phyloP scores from a whole-genome alignment of 2,888 invertebrate genomes.

The Myopa testacea region DNA sequence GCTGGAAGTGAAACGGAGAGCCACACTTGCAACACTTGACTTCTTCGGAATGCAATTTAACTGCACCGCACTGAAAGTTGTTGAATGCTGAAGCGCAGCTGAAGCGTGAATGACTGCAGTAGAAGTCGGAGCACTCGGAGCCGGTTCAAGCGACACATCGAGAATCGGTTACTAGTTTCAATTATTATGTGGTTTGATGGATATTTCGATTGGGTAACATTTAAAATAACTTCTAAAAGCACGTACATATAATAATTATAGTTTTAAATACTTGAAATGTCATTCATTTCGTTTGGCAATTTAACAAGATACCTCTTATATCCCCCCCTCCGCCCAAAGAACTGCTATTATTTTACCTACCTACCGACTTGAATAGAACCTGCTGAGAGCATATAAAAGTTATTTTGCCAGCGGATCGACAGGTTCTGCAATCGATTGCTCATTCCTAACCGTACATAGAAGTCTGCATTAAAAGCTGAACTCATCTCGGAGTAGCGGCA shows the following conservation, averaged over 20 bases:
- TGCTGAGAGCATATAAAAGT: too few relatives aligned
- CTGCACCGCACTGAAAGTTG: background rate
- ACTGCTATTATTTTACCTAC: too few relatives aligned
- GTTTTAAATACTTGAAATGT: too few relatives aligned
- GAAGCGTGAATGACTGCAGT: slow-evolving; percentile 10
- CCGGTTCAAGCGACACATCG: background rate
- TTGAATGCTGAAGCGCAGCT: slow-evolving; percentile 2
- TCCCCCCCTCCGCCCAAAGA: too few relatives aligned
- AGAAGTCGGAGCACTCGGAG: background rate
- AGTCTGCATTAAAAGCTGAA: background rate
- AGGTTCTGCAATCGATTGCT: background rate
- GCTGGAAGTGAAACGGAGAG: background rate
- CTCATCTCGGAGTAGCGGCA: background rate
- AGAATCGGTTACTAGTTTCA: background rate
- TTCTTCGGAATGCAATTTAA: slow-evolving; percentile 9
- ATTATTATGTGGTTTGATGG: too few relatives aligned
- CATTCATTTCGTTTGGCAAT: too few relatives aligned
- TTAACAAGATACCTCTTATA: too few relatives aligned
- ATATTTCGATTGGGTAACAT: too few relatives aligned
- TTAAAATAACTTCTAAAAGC: too few relatives aligned
- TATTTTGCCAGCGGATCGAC: background rate
- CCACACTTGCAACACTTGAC: slow-evolving; percentile 21
- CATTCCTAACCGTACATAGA: background rate
- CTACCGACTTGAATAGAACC: too few relatives aligned
- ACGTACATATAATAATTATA: too few relatives aligned